Base-by-base conservation (phyloP, 2,797 vertebrate species). In the Poeciliopsis paucimaculata region DNA sequence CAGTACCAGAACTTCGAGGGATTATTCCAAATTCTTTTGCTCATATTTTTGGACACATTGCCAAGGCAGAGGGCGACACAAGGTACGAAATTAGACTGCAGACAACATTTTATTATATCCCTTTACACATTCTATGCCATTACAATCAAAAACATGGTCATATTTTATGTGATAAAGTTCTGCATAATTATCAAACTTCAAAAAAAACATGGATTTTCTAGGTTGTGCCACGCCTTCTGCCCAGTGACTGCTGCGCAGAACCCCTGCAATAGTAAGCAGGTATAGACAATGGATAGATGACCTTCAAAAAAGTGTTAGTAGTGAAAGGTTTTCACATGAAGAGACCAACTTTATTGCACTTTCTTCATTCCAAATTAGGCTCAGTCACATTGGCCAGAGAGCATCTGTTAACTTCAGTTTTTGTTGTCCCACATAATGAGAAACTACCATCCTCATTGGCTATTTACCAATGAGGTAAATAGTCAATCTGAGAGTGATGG, bases 21-120 rank as follows among this genome's bases (percentile, higher is more conserved):
- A 99, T 99, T 82, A 99, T 99, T 84, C 98, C 98, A n/a, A 99
- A 99, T 94, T 99, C 98, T 31, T 99, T 99, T 93, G 98, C 98
- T 82, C 98, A 99, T 86, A 94, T 99, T 86, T 99, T 99, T 94
- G 98, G 98, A 80, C 98, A 99, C 91, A 99, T 99, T 89, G 98
- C 98, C 88, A 99, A 99, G 92, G 98, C 98, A 87, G 98, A 99
- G 85, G 98, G 98, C 18, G 98, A 99, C 87, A 99, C 97, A 34
- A 97, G 98, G 98, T 98, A 94, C 85, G 83, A 79, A 39, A 47
- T 62, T 11, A 8, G 55, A 72, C 15, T 64, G 20, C 46, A 43
- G 36, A 12, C 23, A 60, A 51, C 39, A 26, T 43, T 51, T 51
- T 34, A 16, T 62, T 34, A 8, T 18, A 34, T 7, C 13, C 31